Evolutionary conservation across 2,113 vertebrate genomes (phyloP), one percentile per base, ranked within the genome.

Genomic region (Ctenodactylus gundi): DNA sequence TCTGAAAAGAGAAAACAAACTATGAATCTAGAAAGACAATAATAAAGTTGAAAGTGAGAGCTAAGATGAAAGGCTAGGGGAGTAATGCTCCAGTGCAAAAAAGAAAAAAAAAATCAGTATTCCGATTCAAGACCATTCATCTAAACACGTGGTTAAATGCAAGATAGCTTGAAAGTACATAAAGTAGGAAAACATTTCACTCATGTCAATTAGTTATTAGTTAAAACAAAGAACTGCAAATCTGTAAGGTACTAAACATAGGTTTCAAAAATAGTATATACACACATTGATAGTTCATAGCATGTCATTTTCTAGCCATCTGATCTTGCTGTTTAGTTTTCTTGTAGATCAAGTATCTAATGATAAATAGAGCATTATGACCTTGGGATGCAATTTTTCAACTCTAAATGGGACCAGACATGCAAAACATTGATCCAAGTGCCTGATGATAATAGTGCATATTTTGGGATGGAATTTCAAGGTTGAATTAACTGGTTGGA

Each of bases 351-450:
- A 27, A 23, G 53, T 87, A 39, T 7, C 51, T 89, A 31, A 62
- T 13, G 36, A 18, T 8, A 77, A 86, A 77, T n/a, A 44, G 17
- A 21, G 1, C 49, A 39, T 51, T 62, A 58, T 58, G 77, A 4
- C 6, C 64, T 85, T 77, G 53, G 78, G 36, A 89, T 36, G 73
- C 14, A 88, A 85, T 49, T 84, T 90, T 88, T 58, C 51, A 90
- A 46, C 58, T 91, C 46, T 93, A 93, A 88, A 68, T 91, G 25
- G n/a, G 36, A 76, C 68, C 25, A 57, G 51, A 31, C 36, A 67
- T 62, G 13, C 76, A 64, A 83, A 80, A 46, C 34, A 67, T 39
- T 88, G 49, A 36, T 44, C 9, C 9, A 65, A 39, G 41, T 27
- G 1, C 39, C 31, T 65, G 76, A 27, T 41, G 75, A 70, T 51